Evolutionary conservation across 2,113 vertebrate species (phyloP).

Genomic region (Leptobrachium leishanense): DNA sequence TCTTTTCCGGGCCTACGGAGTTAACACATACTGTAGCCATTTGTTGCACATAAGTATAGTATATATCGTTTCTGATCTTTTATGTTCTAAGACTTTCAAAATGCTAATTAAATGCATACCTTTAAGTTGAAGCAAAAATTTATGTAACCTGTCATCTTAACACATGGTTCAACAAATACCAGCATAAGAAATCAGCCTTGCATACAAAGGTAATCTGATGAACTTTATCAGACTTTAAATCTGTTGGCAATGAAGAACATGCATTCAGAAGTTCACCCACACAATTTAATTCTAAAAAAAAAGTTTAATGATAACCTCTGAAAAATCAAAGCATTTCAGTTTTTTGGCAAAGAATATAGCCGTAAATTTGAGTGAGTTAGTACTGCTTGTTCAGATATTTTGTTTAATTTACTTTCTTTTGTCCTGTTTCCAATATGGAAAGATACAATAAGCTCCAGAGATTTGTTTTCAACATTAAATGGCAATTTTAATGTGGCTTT

Average conservation of each 20-base stretch:
- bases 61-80: too few species aligned
- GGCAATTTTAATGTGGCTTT: not conserved
- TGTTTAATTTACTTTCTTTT: not conserved
- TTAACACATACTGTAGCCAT: too few species aligned
- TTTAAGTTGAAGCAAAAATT: not conserved
- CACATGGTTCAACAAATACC: slow-evolving; percentile 1
- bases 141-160: slow-evolving; percentile 29
- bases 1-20: too few species aligned
- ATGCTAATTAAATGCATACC: too few species aligned
- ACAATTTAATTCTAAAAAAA: slow-evolving; percentile 18
- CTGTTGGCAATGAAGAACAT: slow-evolving; percentile 15
- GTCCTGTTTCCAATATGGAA: not conserved
- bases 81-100: too few species aligned
- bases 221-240: slow-evolving; percentile 21
- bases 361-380: not conserved
- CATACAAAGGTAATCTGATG: slow-evolving; percentile 25
- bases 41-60: too few species aligned
- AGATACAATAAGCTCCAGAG: not conserved
- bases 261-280: not conserved
- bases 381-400: not conserved
- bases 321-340: slow-evolving; percentile 2
- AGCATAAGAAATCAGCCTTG: slow-evolving; percentile 10
- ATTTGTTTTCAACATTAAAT: not conserved
- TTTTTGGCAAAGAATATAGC: not conserved
- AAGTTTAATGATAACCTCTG: not conserved